Conservation (phyloP, 2,888 invertebrate species). For the Thumatha senex region DNA sequence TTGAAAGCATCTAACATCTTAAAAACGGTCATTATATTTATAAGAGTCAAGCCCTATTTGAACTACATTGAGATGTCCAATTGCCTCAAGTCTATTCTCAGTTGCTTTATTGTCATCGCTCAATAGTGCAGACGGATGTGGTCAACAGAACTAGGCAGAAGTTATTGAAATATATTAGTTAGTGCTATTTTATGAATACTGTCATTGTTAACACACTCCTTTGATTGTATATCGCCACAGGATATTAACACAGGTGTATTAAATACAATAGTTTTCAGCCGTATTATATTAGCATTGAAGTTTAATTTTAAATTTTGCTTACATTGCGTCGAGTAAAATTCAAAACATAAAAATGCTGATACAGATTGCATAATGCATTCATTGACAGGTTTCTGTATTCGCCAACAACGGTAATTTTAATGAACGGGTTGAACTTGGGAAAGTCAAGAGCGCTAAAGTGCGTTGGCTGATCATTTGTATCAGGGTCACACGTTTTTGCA, state of each 20-base stretch:
- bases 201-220: background rate
- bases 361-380: slow-evolving; percentile 16
- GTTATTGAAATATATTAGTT: slow-evolving; percentile 2
- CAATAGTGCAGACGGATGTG: slow-evolving; percentile 23
- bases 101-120: slow-evolving; percentile 27
- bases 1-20: too few species aligned
- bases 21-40: too few species aligned
- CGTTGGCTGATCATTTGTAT: slow-evolving; percentile 34
- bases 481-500: slow-evolving; percentile 37
- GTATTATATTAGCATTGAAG: too few species aligned
- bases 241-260: background rate
- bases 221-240: background rate
- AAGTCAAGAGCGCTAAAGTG: slow-evolving; percentile 34
- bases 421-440: slow-evolving; percentile 39
- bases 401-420: slow-evolving; percentile 27
- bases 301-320: too few species aligned
- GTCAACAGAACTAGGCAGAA: slow-evolving; percentile 6
- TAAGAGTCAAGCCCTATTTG: background rate
- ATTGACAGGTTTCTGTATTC: slow-evolving; percentile 20
- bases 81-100: slow-evolving; percentile 30
- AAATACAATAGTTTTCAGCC: too few species aligned
- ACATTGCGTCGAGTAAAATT: too few species aligned
- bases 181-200: slow-evolving; percentile 1
- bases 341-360: slow-evolving; percentile 6
- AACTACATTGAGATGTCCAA: slow-evolving; percentile 32